Base-by-base conservation (phyloP, 2,113 vertebrate species). In the Lophius piscatorius region DNA sequence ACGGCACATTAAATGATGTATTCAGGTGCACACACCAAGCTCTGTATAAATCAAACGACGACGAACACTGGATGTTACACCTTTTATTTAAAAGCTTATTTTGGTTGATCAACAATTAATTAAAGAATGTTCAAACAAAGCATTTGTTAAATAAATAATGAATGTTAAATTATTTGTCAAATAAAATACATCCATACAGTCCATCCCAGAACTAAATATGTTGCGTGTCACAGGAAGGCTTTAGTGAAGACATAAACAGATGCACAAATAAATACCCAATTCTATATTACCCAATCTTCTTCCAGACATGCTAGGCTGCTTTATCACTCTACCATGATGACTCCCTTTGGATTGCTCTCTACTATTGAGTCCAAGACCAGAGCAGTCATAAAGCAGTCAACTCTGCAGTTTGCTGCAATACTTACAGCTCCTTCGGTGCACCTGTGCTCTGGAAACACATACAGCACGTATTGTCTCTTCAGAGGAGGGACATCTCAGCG, bases 361-460 rank as follows among this genome's bases (percentile, higher is more conserved):
- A 42, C 42, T 1, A 0, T n/a, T 58, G 57, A 14, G 38, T 54
- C 38, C 41, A 9, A 3, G 11, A 54, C 46, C 66, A 17, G 33
- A 69, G 46, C 16, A 1, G 39, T 41, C 61, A 59, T 80, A 78
- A 82, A 86, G 51, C 57, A 42, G 69, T 79, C 75, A 54, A 7
- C 60, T 51, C 51, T 17, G 41, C 49, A 0, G 35, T 28, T 10
- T 22, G 28, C 60, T 58, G 78, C 35, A 26, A 26, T 60, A 62
- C 50, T 66, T 65, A 47, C 46, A 23, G 60, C 62, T 79, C 59
- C 56, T 74, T 51, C 0, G 39, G 50, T 24, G 49, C 51, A 66
- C 62, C 73, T 71, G 66, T 46, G 56, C 36, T 16, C 40, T 33
- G 34, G 50, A 47, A 42, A 61, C 11, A n/a, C 18, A 5, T 35